Evolutionary conservation across 2,113 vertebrate species (phyloP).

Genomic region (Lynx canadensis): DNA sequence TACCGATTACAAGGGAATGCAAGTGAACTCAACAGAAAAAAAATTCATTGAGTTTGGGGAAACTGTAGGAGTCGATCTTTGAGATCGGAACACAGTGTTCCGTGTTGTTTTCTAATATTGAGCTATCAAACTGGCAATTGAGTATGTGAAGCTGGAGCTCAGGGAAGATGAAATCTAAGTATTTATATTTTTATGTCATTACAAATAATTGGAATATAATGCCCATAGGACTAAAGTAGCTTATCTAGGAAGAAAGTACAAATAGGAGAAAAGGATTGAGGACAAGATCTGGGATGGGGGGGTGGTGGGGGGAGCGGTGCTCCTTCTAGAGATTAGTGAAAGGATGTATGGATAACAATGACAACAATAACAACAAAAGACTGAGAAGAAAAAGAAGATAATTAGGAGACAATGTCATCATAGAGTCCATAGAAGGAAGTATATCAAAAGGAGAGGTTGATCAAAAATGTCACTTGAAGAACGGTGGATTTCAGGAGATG

Average conservation of each 20-base stretch:
- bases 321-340: background rate
- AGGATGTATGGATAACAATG: background rate
- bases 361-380: background rate
- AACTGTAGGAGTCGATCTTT: background rate
- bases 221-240: background rate
- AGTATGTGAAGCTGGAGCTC: background rate
- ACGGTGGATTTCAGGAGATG: background rate
- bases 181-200: background rate
- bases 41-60: background rate
- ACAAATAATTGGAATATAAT: background rate
- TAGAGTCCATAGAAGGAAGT: background rate
- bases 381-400: background rate
- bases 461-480: background rate
- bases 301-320: fast-evolving
- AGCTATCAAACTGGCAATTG: background rate
- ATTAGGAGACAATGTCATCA: background rate
- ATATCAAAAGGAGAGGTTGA: background rate
- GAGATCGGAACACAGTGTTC: background rate
- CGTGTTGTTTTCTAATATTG: background rate
- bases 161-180: background rate
- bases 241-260: background rate
- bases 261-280: background rate
- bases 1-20: background rate
- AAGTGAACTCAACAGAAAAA: background rate
- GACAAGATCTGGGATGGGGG: background rate